A percentile compares a stretch with the other conserved stretches of the same genome.
These are phyloP conservation scores for Psix sp. DNA, from an alignment of 1,140 invertebrate genomes.

Conservation along the genomic window DNA sequence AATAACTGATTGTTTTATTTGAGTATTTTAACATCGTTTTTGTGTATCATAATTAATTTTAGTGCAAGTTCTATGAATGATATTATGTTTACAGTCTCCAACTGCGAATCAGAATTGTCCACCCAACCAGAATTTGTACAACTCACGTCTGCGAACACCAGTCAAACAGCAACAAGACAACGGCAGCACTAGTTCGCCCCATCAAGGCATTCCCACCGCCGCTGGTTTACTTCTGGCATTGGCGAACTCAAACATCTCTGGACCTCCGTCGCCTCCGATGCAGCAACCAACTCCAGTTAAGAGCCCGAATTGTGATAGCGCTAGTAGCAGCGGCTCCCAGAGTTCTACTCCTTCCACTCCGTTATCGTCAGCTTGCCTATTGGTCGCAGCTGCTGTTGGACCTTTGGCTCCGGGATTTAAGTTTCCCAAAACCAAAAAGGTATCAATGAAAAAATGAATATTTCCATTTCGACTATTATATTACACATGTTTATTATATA, in stretches of 20 bases:
- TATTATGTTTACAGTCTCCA: slow-evolving; percentile 65
- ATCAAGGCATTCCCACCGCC: slow-evolving; percentile 73
- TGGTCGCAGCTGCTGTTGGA: slow-evolving; percentile 88
- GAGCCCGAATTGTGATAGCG: slow-evolving; percentile 73
- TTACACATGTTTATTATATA: too few relatives aligned
- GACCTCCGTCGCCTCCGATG: slow-evolving; percentile 66
- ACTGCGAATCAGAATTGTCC: slow-evolving; percentile 64
- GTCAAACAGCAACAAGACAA: slow-evolving; percentile 58
- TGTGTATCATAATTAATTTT: too few relatives aligned
- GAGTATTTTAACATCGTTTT: too few relatives aligned
- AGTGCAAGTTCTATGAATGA: background rate
- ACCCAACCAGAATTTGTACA: slow-evolving; percentile 63
- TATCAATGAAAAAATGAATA: slow-evolving; percentile 60
- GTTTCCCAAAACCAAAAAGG: slow-evolving; percentile 94
- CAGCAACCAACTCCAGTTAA: slow-evolving; percentile 70
- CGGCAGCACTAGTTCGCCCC: slow-evolving; percentile 18
- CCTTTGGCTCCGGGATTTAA: slow-evolving; percentile 87
- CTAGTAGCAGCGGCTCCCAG: slow-evolving; percentile 75
- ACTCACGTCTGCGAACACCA: slow-evolving; percentile 66
- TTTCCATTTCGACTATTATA: too few relatives aligned
- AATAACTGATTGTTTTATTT: background rate
- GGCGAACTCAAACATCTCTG: slow-evolving; percentile 75
- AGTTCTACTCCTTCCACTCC: slow-evolving; percentile 80
- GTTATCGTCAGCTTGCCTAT: slow-evolving; percentile 83
- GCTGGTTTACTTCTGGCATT: slow-evolving; percentile 80